Evolutionary conservation across 2,113 vertebrate genomes (phyloP), one percentile per base, ranked within the genome.

Genomic region (Tamias sibiricus): DNA sequence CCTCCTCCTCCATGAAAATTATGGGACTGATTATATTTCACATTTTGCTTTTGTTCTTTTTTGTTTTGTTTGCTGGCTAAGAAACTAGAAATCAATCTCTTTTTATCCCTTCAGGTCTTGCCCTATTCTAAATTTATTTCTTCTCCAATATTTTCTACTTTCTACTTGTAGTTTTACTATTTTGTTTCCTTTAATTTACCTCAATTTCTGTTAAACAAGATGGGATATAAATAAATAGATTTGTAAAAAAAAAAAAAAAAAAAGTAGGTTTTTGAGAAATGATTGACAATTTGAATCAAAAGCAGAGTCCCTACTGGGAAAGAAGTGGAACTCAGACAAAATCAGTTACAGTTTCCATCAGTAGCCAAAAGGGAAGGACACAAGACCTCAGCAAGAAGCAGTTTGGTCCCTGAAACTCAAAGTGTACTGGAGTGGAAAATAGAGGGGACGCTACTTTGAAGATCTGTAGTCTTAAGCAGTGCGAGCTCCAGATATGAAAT

Each of bases 201-300:
- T 95, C 40, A 95, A 87, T 28, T 74, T 92, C 93, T 81, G 40
- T 71, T 57, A 20, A 84, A 80, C 7, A 86, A 89, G 77, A 87
- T 26, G 44, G 52, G n/a, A 71, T 87, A 97, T 90, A 93, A 96
- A 92, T 94, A 97, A 95, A 90, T 26, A 95, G 94, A 77, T 64
- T 17, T 72, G 83, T 75, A 96, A 92, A 95, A 89, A 96, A 96
- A 42, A 89, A 30, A 75, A 64, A 96, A 92, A 95, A 89, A 96
- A 96, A 42, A 89, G 35, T 79, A 64, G 42, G 49, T 71, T 91
- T 94, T 94, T 94, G 28, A 93, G 49, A 89, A 74, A 96, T 94
- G 91, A 94, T 24, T 87, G 82, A 89, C 95, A 96, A 88, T 30
- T 71, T 94, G 62, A 85, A 92, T 74, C n/a, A 37, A 89, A 93